These are phyloP conservation scores for Coccyzus lansbergi DNA, from an alignment of 2,797 vertebrate species.

Conservation along the genomic window DNA sequence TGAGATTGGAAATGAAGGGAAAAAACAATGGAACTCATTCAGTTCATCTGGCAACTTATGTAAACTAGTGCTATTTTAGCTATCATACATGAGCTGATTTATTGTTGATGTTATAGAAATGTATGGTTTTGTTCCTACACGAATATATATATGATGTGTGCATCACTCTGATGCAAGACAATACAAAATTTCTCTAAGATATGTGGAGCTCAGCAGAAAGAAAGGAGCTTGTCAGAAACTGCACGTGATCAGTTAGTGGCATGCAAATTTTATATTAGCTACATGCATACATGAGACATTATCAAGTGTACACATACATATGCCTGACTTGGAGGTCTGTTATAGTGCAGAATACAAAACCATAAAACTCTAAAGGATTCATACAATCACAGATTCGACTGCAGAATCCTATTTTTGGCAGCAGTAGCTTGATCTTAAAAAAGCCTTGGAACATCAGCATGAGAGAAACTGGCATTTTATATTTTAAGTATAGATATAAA, in stretches of 20 bases:
- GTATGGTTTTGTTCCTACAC: not conserved
- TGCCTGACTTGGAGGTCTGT: not conserved
- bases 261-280: not conserved
- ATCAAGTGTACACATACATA: not conserved
- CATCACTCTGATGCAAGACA: not conserved
- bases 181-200: not conserved
- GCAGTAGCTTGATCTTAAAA: not conserved
- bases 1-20: not conserved
- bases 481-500: constrained; percentile 1
- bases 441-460: not conserved
- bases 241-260: not conserved
- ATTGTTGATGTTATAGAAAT: not conserved
- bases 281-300: not conserved
- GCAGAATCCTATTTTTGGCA: not conserved
- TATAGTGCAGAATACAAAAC: not conserved
- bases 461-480: not conserved
- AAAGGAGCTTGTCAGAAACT: not conserved
- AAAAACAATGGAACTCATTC: not conserved
- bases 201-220: not conserved
- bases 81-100: not conserved
- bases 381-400: not conserved
- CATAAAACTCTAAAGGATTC: not conserved
- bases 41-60: not conserved
- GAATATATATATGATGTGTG: not conserved
- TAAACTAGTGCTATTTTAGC: not conserved